Conservation (phyloP, 2,888 invertebrate species). For the Drosophila eohydei region DNA sequence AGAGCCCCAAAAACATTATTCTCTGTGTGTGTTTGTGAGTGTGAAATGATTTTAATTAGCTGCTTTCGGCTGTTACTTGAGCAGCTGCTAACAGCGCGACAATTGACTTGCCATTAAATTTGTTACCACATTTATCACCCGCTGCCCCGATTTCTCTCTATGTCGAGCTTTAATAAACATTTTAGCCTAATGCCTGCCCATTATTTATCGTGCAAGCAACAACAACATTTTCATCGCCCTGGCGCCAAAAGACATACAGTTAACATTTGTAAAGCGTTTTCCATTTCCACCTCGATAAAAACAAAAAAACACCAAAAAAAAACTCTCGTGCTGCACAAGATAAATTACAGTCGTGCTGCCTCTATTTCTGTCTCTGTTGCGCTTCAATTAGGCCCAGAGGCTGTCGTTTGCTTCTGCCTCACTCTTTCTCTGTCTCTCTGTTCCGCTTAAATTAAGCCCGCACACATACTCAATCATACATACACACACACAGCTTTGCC, state of each 20-base stretch:
- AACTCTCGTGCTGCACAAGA: conserved; percentile 59
- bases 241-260: conserved; percentile 82
- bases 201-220: conserved; percentile 64
- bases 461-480: conserved; percentile 32
- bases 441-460: conserved; percentile 57
- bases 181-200: conserved; percentile 75
- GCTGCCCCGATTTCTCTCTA: conserved; percentile 14
- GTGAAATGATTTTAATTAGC: conserved; percentile 82
- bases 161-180: conserved; percentile 75
- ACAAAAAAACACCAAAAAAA: conserved; percentile 35
- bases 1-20: conserved; percentile 36
- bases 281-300: conserved; percentile 65
- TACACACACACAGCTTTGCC: conserved; percentile 1
- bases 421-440: conserved; percentile 21
- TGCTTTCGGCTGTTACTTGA: conserved; percentile 30
- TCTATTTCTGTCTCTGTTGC: conserved; percentile 28
- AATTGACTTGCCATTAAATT: conserved; percentile 66
- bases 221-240: conserved; percentile 65
- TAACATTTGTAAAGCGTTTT: conserved; percentile 79
- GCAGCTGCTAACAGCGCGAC: conserved; percentile 73
- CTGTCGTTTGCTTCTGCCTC: conserved; percentile 35
- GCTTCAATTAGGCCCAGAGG: conserved; percentile 54
- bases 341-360: conserved; percentile 73
- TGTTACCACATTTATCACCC: conserved; percentile 55
- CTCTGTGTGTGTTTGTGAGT: conserved; percentile 32